These are phyloP conservation scores for Anguilla marmorata DNA, from an alignment of 2,797 vertebrate species.

Conservation along the genomic window DNA sequence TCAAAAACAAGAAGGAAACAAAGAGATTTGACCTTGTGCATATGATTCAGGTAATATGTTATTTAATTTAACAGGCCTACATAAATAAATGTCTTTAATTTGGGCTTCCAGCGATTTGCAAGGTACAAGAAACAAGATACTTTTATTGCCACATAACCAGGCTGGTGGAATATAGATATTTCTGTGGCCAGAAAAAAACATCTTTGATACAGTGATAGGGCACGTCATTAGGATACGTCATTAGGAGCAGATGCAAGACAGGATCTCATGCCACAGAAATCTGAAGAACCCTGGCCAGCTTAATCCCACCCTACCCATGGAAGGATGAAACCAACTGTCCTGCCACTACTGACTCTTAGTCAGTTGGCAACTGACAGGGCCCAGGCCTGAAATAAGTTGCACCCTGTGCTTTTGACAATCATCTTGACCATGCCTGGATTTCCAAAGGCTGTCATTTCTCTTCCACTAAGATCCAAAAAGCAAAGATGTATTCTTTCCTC, in stretches of 20 bases:
- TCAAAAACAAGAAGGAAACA: slow-evolving; percentile 64
- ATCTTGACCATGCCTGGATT: background rate
- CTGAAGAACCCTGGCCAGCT: background rate
- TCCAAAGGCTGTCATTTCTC: background rate
- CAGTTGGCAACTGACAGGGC: background rate
- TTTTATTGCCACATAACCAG: too few species aligned
- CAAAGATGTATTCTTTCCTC: background rate
- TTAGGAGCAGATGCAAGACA: background rate
- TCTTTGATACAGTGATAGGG: background rate
- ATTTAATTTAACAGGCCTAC: background rate
- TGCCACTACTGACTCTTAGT: background rate
- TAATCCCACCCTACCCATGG: background rate
- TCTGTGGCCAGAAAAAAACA: background rate
- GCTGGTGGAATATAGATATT: too few species aligned
- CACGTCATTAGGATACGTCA: background rate
- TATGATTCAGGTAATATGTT: slow-evolving; percentile 82
- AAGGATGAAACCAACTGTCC: background rate
- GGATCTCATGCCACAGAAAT: background rate
- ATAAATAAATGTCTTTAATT: background rate
- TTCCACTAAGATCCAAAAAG: background rate
- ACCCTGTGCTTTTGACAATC: background rate
- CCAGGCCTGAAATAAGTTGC: background rate
- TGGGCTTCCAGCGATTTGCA: background rate
- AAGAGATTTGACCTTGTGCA: slow-evolving; percentile 87
- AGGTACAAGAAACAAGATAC: too few species aligned